Evolutionary conservation across 2,797 vertebrate species (phyloP), one percentile per base, ranked within the genome.

Genomic region (Mus minutoides): DNA sequence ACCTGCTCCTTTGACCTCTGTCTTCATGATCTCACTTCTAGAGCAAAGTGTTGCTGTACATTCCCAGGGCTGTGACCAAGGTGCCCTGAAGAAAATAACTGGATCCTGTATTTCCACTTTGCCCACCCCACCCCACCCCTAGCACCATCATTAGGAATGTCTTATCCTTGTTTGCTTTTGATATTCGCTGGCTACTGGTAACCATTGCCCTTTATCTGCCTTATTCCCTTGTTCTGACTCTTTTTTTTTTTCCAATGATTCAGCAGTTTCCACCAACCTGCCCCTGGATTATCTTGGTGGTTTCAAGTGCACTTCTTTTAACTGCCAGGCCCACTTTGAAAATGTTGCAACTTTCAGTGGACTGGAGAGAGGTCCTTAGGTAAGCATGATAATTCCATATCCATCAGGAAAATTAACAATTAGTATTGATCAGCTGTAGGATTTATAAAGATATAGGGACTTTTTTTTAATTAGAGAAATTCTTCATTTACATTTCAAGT

Each of bases 1-100:
- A 22, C 54, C 94, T 94, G 91, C 90, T 91, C 88, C 95, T 97
- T 96, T 94, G 94, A 97, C 88, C 94, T 96, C 96, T 95, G 88
- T 86, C 95, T 95, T 93, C 37, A 60, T 90, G 67, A 96, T 88
- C 90, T 71, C 87, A 75, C 77, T 94, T 92, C 80, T 9, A 92
- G 43, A 94, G 71, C 64, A 90, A 93, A 83, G 29, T 64, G 52
- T 69, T 89, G 83, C 90, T 92, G 54, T 83, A 88, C 94, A 73
- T 97, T 94, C 94, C 83, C 87, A 54, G 92, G 91, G 94, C 62
- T 76, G 83, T 97, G 89, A 92, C 46, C 87, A 90, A 93, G 69
- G 21, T 58, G 56, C 64, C 80, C 77, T 95, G 52, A 86, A 92
- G 49, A 93, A 56, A 91, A 76, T 92, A 84, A 95, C 31, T 93